These are phyloP conservation scores for Nebria brevicollis DNA, from an alignment of 2,888 invertebrate genomes.

Conservation along the genomic window DNA sequence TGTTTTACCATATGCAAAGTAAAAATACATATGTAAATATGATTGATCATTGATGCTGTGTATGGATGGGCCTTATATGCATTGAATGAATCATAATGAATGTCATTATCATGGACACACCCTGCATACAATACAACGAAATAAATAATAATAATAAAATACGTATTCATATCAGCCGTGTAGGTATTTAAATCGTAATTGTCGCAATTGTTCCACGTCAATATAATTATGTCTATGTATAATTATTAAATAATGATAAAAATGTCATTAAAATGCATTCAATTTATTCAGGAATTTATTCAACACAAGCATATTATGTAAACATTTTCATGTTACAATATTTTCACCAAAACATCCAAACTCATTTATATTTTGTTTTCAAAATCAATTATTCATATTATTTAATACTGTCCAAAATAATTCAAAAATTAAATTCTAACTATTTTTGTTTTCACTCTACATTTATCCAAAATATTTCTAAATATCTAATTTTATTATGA, in stretches of 20 bases:
- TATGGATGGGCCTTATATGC: background rate
- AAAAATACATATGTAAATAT: background rate
- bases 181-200: background rate
- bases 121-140: background rate
- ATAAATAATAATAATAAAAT: background rate
- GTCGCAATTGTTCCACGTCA: background rate
- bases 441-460: too few species aligned
- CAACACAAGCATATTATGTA: too few species aligned
- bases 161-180: background rate
- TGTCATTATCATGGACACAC: background rate
- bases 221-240: background rate
- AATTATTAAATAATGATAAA: background rate
- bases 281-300: too few species aligned
- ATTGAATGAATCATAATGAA: slow-evolving; percentile 1
- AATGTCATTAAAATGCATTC: too few species aligned
- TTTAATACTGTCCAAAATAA: too few species aligned
- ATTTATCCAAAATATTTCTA: too few species aligned
- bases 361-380: too few species aligned
- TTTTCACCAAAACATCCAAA: too few species aligned
- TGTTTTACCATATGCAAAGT: background rate
- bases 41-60: slow-evolving; percentile 1
- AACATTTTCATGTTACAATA: too few species aligned
- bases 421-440: too few species aligned
- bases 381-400: too few species aligned
- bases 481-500: too few species aligned